Conservation (phyloP, 2,113 vertebrate genomes). For the Bubo scandiacus region DNA sequence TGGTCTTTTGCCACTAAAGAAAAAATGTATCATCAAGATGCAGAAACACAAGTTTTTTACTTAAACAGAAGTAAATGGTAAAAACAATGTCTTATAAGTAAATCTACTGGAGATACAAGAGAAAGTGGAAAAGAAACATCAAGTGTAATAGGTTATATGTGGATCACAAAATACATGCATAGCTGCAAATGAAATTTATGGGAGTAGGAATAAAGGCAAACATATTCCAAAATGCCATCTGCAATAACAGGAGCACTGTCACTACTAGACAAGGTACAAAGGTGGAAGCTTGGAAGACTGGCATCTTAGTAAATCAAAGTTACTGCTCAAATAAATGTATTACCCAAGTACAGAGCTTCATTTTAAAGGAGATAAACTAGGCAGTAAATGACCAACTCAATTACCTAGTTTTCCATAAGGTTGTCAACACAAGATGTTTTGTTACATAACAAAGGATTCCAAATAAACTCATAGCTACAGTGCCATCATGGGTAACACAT, state of each 20-base stretch:
- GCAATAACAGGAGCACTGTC: neutral
- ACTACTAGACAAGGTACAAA: neutral
- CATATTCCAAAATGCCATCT: neutral
- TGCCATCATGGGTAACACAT: neutral
- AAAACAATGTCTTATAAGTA: neutral
- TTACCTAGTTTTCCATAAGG: slow-evolving; percentile 8
- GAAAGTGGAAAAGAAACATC: neutral
- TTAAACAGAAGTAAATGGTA: neutral
- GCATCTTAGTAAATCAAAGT: neutral
- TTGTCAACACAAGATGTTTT: slow-evolving; percentile 29
- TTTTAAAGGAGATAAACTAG: neutral
- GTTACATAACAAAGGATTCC: slow-evolving; percentile 27
- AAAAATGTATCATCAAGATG: neutral
- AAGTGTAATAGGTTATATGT: neutral
- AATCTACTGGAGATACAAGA: neutral
- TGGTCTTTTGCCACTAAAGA: neutral
- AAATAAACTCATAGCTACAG: neutral
- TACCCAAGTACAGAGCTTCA: neutral
- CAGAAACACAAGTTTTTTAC: neutral
- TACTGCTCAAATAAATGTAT: neutral
- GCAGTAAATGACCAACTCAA: neutral
- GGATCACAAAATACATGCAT: fast-evolving
- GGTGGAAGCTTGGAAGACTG: neutral
- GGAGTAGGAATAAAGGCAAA: neutral
- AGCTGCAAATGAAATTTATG: neutral